Evolutionary conservation across 2,113 vertebrate genomes (phyloP).

Genomic region (Eleginops maclovinus): DNA sequence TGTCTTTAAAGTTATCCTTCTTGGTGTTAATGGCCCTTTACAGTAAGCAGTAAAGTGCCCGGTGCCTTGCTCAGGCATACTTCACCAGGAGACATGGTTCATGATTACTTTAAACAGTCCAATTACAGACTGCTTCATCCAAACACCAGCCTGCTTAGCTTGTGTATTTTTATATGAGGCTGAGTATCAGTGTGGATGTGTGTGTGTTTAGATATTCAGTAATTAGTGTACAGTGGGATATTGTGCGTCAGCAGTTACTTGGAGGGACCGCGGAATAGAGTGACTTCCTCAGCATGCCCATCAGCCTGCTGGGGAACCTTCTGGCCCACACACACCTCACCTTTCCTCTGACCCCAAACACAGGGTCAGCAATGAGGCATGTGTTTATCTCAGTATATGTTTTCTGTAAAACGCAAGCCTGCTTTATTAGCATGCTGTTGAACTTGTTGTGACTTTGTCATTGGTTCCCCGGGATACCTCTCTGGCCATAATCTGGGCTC

Average conservation of each 20-base stretch:
- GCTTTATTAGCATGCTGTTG: constrained; percentile 47
- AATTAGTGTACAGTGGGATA: constrained; percentile 43
- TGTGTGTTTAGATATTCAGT: constrained; percentile 29
- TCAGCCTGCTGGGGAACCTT: constrained; percentile 71
- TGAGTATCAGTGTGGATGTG: not conserved
- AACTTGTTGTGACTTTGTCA: constrained; percentile 34
- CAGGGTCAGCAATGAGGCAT: constrained; percentile 14
- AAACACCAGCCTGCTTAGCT: constrained; percentile 21
- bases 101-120: constrained; percentile 18
- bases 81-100: constrained; percentile 1
- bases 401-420: constrained; percentile 10
- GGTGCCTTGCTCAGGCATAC: constrained; percentile 8
- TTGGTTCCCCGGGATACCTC: constrained; percentile 16
- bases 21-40: too few relatives aligned
- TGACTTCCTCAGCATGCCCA: constrained; percentile 61
- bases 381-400: not conserved
- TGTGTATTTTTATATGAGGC: constrained; percentile 21
- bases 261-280: constrained; percentile 49
- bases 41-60: not conserved
- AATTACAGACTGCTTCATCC: constrained; percentile 21
- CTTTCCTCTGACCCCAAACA: constrained; percentile 59
- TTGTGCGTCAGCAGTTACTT: constrained; percentile 61
- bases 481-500: constrained; percentile 42
- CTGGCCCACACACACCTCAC: constrained; percentile 67
- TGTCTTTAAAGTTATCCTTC: too few relatives aligned